Evolutionary conservation across 2,888 invertebrate species (phyloP), one percentile per base, ranked within the genome.

Genomic region (Lagria hirta): DNA sequence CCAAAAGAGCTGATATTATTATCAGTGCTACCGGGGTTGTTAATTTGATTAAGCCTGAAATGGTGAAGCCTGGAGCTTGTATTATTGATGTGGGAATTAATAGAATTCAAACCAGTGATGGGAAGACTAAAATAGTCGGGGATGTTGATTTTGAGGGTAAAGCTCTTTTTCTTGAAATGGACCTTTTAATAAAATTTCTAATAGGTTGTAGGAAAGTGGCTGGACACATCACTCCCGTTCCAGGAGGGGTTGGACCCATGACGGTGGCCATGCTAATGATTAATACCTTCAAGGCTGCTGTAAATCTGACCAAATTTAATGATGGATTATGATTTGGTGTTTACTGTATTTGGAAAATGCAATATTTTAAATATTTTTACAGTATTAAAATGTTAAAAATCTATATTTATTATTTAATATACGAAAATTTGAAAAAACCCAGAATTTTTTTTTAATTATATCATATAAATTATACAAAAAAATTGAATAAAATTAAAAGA

Each of bases 191-290:
- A n/a, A 18, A 37, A 37, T 59, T 59, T 58, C 54, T 69, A 66
- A 50, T 75, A 84, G 81, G 77, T 69, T 91, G 91, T 1, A 79
- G 78, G 43, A 77, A 89, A 70, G 77, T 90, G 13, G 94, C 93
- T 4, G 88, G 89, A 5, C 78, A 84, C 35, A 83, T 95, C 28
- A 92, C 93, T 0, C 93, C 94, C 1, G 95, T 94, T 0, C 94
- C 94, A 1, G 84, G 94, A 1, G 95, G 95, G 2, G 94, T 91
- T 3, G 94, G 94, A 0, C 94, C 94, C 0, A 89, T 94, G 86
- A 95, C 95, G 0, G 93, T 94, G 0, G 88, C 92, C 1, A 93
- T 93, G 91, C 71, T 95, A 18, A 90, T 95, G 89, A 82, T 81
- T 55, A 95, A 95, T 66, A 93, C 93, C 0, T 77, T 93, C 45